Evolutionary conservation across 2,888 invertebrate species (phyloP), one percentile per base, ranked within the genome.

Genomic region (Ophioninae sp.): DNA sequence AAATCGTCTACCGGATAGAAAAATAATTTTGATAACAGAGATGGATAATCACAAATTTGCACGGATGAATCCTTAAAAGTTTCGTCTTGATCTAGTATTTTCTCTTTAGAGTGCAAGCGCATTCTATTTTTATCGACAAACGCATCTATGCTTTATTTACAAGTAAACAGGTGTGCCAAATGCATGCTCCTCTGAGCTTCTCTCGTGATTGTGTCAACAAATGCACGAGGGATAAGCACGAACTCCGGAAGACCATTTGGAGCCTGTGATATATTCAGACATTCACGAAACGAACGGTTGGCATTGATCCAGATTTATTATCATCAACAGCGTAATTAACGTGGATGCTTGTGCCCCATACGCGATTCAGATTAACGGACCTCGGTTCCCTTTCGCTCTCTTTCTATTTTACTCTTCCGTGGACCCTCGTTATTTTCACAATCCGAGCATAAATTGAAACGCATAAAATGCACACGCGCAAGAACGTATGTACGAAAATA

Each of bases 61-160:
- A 44, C 44, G 44, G 44, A 44, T 44, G 59, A 10, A 7, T 20
- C 39, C 22, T 72, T 17, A 7, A 0, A 22, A n/a, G 7, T 59
- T 72, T 61, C 73, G 51, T 30, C 9, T 63, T 51, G 9, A 51
- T 44, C 37, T 30, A 5, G 41, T 10, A 63, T 72, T 41, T 63
- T 63, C 9, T 23, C 9, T 23, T 44, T 51, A 10, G 44, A 9
- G 10, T 72, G 20, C n/a, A 10, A 65, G 22, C 58, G 30, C 23
- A 20, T 64, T 75, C 56, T 51, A 56, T 65, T 37, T 82, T 44
- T 64, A 65, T 64, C 22, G 71, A n/a, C 37, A 77, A 74, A 73
- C 51, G 58, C 65, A 41, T 44, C 64, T 77, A 73, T 69, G 63
- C 77, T 65, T 80, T 83, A 77, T 83, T 80, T 71, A 77, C 79